A percentile compares a stretch with the other conserved stretches of the same genome.
Evolutionary conservation across 1,140 invertebrate genomes (phyloP).

Genomic region (Drosophila rhopaloa): DNA sequence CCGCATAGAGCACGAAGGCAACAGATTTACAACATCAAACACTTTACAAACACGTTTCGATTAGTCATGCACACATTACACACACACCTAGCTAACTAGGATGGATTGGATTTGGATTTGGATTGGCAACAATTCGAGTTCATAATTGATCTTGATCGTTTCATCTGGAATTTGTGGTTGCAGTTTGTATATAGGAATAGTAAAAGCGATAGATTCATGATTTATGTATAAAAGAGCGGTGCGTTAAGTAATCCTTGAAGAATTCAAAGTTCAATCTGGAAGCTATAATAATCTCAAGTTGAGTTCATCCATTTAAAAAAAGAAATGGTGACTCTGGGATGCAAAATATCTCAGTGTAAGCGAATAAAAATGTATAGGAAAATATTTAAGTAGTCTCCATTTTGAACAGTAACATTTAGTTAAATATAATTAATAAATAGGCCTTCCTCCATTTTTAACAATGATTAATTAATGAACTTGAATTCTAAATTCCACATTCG

Average conservation of each 20-base stretch:
- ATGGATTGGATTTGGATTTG: slow-evolving; percentile 10
- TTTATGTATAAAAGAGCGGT: slow-evolving; percentile 9
- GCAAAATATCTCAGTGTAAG: not conserved
- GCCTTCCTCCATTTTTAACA: too few species aligned
- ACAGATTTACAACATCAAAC: slow-evolving; percentile 83
- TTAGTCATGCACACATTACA: slow-evolving; percentile 33
- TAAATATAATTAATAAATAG: too few species aligned
- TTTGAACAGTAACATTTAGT: too few species aligned
- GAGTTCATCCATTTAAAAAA: slow-evolving; percentile 2
- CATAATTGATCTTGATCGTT: not conserved
- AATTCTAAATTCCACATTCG: not conserved
- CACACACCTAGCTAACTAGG: slow-evolving; percentile 31
- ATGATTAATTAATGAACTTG: not conserved
- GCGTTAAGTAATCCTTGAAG: slow-evolving; percentile 1
- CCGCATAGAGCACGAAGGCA: slow-evolving; percentile 81
- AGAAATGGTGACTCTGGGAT: not conserved
- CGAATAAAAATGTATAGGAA: not conserved
- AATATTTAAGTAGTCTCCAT: not conserved
- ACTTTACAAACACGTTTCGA: slow-evolving; percentile 57
- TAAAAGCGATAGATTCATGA: slow-evolving; percentile 42
- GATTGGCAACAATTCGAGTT: slow-evolving; percentile 27
- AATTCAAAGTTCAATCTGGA: not conserved
- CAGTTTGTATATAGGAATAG: slow-evolving; percentile 41
- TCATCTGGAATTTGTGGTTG: slow-evolving; percentile 6
- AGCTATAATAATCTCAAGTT: slow-evolving; percentile 2